These are phyloP conservation scores for Tetrao urogallus DNA, from an alignment of 2,113 vertebrate genomes.

Conservation along the genomic window DNA sequence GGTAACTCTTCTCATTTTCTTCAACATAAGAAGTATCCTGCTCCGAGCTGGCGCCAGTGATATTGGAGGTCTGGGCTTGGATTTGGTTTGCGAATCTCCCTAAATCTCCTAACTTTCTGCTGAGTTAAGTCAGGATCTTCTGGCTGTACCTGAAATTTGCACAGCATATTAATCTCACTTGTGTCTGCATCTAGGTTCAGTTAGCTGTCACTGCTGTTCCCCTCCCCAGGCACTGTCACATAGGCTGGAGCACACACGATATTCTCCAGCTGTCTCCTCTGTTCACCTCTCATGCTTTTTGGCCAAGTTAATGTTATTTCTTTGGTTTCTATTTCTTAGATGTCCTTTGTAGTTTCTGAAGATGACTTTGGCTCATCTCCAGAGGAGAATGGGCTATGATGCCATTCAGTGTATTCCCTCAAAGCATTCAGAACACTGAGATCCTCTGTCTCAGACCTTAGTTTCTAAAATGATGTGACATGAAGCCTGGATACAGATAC, in stretches of 20 bases:
- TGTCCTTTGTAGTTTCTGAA: neutral
- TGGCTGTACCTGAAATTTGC: neutral
- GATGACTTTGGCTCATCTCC: neutral
- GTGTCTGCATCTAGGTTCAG: neutral
- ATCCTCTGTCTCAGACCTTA: neutral
- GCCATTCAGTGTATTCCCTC: neutral
- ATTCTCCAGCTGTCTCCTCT: neutral
- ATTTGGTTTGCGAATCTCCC: neutral
- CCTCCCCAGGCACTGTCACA: neutral
- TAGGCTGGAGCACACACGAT: neutral
- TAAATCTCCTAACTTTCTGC: rapidly evolving
- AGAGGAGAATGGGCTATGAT: neutral
- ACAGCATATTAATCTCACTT: rapidly evolving
- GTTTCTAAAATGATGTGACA: conserved; percentile 9
- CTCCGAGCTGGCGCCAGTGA: neutral
- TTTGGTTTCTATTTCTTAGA: neutral
- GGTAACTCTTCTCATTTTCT: neutral
- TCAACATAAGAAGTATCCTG: neutral
- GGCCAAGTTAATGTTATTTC: neutral
- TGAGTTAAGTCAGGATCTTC: neutral
- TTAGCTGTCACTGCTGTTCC: neutral
- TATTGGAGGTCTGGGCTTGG: neutral
- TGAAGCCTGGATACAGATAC: neutral
- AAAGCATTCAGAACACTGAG: neutral
- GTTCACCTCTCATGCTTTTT: neutral